Evolutionary conservation across 2,797 vertebrate species (phyloP), one percentile per base, ranked within the genome.

Genomic region (Rhinogobio ventralis): DNA sequence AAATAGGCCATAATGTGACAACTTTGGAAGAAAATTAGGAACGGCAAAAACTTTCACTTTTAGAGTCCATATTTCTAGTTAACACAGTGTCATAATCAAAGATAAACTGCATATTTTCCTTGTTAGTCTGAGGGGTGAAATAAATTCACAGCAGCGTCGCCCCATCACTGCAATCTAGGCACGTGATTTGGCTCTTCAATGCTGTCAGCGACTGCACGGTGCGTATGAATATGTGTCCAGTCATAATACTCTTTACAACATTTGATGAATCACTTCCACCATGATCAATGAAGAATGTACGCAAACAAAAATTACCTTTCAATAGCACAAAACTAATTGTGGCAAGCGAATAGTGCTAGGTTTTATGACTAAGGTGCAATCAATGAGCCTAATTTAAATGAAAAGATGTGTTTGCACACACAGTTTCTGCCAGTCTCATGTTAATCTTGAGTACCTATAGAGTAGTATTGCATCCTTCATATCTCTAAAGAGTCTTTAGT

Each of bases 1-100:
- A 83, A 77, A 79, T 19, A 69, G 82, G 60, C 81, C 71, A 75
- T 74, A 79, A 83, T 77, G 82, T 77, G 49, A 77, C 36, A 71
- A 64, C 57, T 78, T 46, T 76, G 7, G 14, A 76, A 76, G 33
- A 25, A 42, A 60, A 60, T 77, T 77, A 77, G 23, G 8, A 77
- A 42, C 2, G 53, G 30, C 76, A 79, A 42, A 81, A 81, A 55
- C 28, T 36, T 49, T 66, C 10, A 20, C 9, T 66, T 67, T 79
- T 62, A 42, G 23, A 30, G 17, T 30, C 8, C n/a, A 36, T 68
- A 36, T 49, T 46, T 64, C n/a, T 79, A 45, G 36, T 79, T 79
- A 62, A 79, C 76, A 64, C 39, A 2, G n/a, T 64, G 76, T 64
- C 60, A 62, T 64, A 79, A 46, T 60, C 57, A 13, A 57, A 30